phyloP scores from a whole-genome alignment of 2,113 vertebrate species.

The Nannospalax galili region DNA sequence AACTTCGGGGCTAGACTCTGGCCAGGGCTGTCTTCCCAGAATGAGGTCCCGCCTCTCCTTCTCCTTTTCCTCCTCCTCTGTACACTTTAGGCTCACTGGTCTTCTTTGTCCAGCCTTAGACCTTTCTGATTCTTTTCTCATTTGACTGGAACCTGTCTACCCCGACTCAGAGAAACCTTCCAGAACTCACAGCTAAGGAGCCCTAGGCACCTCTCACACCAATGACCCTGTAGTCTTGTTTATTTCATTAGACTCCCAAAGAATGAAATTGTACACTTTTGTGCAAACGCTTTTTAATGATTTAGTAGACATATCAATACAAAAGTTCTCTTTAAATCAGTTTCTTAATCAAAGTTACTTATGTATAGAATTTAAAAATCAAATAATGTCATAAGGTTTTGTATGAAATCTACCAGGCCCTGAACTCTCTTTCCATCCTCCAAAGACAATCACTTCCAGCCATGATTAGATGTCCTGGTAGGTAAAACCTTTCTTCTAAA shows the following conservation, averaged over 20 bases:
- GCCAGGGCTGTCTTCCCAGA: not conserved
- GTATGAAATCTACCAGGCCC: not conserved
- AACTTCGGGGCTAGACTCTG: not conserved
- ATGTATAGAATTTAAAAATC: slow-evolving; percentile 25
- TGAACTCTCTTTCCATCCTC: not conserved
- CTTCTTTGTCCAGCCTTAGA: not conserved
- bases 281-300: not conserved
- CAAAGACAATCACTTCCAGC: not conserved
- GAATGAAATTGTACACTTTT: not conserved
- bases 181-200: accelerated
- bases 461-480: not conserved
- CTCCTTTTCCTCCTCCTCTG: too few species aligned
- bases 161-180: not conserved
- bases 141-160: not conserved
- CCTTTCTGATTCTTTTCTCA: not conserved
- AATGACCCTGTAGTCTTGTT: not conserved
- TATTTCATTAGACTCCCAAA: not conserved
- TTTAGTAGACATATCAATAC: not conserved
- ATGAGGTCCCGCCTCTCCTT: not conserved
- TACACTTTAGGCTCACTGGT: not conserved
- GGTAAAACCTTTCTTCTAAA: not conserved
- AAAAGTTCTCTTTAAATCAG: slow-evolving; percentile 1
- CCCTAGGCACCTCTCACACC: not conserved
- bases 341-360: not conserved
- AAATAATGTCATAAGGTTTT: not conserved